These are phyloP conservation scores for Ceriagrion tenellum DNA, from an alignment of 2,888 invertebrate species.

Conservation along the genomic window DNA sequence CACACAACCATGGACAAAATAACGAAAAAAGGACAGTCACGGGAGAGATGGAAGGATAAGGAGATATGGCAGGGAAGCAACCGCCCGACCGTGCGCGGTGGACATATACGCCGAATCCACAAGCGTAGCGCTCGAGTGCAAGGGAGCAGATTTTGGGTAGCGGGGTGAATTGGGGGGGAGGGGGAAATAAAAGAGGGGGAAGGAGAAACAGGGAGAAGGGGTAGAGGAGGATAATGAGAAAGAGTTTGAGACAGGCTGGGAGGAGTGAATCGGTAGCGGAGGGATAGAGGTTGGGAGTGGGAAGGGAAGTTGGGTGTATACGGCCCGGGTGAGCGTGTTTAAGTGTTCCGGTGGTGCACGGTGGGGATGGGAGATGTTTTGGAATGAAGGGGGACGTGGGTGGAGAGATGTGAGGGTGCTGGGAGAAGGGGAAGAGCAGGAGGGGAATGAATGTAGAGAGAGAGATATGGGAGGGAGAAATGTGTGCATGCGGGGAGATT, in stretches of 20 bases:
- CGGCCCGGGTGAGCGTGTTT: background rate
- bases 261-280: background rate
- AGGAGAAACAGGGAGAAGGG: background rate
- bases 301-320: background rate
- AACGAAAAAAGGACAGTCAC: background rate
- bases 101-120: background rate
- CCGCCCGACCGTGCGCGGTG: background rate
- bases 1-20: background rate
- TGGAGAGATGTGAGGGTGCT: background rate
- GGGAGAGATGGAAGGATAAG: background rate
- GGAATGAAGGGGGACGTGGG: background rate
- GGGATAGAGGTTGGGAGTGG: background rate
- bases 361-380: background rate
- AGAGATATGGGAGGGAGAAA: slow-evolving; percentile 7
- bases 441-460: background rate
- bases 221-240: slow-evolving; percentile 21
- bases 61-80: background rate
- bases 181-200: too few relatives aligned
- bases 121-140: background rate
- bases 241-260: slow-evolving; percentile 15
- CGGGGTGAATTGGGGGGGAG: too few relatives aligned
- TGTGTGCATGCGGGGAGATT: slow-evolving; percentile 1
- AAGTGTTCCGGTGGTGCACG: slow-evolving; percentile 19
- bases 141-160: background rate
- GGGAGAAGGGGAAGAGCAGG: background rate